phyloP scores from a whole-genome alignment of 2,797 vertebrate genomes.

The Melanotaenia maccullochi region DNA sequence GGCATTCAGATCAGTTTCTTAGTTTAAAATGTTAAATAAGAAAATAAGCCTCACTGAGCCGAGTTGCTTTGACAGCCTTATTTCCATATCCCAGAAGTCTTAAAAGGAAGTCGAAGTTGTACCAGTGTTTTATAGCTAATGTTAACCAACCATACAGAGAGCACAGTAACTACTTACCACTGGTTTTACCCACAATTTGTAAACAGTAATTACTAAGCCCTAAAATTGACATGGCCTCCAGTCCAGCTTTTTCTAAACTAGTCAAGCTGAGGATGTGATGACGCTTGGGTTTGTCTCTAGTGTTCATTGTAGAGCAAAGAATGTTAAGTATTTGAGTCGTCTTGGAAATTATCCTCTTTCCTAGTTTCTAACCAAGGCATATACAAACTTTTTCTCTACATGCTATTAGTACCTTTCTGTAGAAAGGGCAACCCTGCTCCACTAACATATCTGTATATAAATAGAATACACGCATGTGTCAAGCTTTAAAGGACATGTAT shows the following conservation, averaged over 20 bases:
- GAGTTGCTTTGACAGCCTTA: background rate
- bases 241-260: conserved; percentile 13
- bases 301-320: conserved; percentile 25
- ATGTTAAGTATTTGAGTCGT: conserved; percentile 24
- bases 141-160: background rate
- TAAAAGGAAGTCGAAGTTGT: background rate
- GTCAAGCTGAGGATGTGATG: conserved; percentile 16
- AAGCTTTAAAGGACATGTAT: conserved; percentile 14
- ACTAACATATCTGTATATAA: background rate
- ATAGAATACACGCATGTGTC: background rate
- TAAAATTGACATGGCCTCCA: background rate
- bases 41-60: background rate
- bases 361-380: background rate
- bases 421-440: background rate
- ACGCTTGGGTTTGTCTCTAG: conserved; percentile 18
- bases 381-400: background rate
- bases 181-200: background rate
- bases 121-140: background rate
- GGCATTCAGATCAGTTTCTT: background rate
- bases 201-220: background rate
- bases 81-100: background rate
- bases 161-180: background rate
- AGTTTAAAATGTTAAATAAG: too few relatives aligned
- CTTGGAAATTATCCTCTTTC: background rate
- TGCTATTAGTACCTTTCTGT: background rate